Evolutionary conservation across 2,113 vertebrate genomes (phyloP).

Genomic region (Engystomops pustulosus): DNA sequence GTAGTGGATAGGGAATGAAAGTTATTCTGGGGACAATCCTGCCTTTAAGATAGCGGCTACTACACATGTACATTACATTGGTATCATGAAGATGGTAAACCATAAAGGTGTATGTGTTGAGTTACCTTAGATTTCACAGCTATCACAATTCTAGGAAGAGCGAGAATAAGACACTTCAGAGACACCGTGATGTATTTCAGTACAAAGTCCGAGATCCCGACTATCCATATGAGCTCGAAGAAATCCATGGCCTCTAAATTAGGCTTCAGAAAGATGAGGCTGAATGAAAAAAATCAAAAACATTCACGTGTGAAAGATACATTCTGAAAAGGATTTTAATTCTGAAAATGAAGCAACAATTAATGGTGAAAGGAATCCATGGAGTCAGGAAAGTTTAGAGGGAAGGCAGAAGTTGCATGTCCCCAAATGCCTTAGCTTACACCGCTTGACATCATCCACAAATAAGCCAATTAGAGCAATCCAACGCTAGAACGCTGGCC

Average conservation of each 20-base stretch:
- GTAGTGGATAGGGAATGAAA: no score
- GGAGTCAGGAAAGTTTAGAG: not conserved
- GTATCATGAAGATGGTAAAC: not conserved
- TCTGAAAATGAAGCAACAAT: not conserved
- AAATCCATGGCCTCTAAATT: constrained; percentile 90
- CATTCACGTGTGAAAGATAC: not conserved
- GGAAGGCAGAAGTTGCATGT: not conserved
- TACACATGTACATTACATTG: no score
- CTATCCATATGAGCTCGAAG: constrained; percentile 94
- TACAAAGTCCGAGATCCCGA: constrained; percentile 94
- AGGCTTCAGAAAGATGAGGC: constrained; percentile 92
- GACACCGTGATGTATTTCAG: constrained; percentile 93
- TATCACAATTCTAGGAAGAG: constrained; percentile 90
- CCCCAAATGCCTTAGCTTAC: constrained; percentile 42
- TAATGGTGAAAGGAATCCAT: not conserved
- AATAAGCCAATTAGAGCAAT: constrained; percentile 48
- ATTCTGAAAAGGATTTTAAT: not conserved
- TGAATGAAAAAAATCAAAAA: constrained; percentile 66
- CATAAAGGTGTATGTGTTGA: not conserved
- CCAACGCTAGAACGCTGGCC: not conserved
- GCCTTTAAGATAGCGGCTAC: no score
- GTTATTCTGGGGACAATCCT: no score
- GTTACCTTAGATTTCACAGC: constrained; percentile 96
- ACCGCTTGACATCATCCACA: constrained; percentile 34
- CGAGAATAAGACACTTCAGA: constrained; percentile 90